These are phyloP conservation scores for Rhincodon typus DNA, from an alignment of 2,797 vertebrate genomes.

Conservation along the genomic window DNA sequence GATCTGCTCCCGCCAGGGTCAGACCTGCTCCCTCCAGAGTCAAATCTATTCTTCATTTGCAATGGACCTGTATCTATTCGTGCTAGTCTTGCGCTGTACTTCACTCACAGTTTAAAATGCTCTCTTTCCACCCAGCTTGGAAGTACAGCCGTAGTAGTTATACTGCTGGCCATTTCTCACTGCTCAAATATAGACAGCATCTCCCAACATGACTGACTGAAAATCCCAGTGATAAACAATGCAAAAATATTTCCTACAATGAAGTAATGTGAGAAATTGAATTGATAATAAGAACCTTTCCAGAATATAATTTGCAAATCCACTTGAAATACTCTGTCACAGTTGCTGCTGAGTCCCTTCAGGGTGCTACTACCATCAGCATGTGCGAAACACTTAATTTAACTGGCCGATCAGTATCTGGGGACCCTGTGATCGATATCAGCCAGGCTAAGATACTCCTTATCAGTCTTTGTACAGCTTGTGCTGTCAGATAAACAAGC, in stretches of 20 bases:
- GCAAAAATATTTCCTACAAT: not conserved
- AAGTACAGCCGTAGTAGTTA: not conserved
- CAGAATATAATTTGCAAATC: constrained; percentile 22
- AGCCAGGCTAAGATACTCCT: constrained; percentile 35
- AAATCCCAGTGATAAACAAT: not conserved
- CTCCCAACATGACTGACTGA: not conserved
- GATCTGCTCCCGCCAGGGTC: not conserved
- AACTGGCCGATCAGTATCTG: constrained; percentile 16
- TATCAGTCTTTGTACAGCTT: constrained; percentile 36
- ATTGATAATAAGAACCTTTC: constrained; percentile 5
- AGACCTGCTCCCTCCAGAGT: not conserved
- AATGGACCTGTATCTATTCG: no score
- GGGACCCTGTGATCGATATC: constrained; percentile 35
- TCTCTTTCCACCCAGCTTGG: not conserved
- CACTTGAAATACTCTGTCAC: constrained; percentile 13
- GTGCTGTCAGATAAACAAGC: constrained; percentile 32
- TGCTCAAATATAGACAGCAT: not conserved
- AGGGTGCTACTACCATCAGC: constrained; percentile 5
- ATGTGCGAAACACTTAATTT: constrained; percentile 29
- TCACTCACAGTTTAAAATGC: not conserved
- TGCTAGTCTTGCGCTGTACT: no score
- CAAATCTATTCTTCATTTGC: not conserved
- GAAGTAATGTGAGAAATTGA: not conserved
- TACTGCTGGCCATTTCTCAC: not conserved
- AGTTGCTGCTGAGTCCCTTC: not conserved